These are phyloP conservation scores for Porphyrio hochstetteri DNA, from an alignment of 2,113 vertebrate genomes.

Conservation along the genomic window DNA sequence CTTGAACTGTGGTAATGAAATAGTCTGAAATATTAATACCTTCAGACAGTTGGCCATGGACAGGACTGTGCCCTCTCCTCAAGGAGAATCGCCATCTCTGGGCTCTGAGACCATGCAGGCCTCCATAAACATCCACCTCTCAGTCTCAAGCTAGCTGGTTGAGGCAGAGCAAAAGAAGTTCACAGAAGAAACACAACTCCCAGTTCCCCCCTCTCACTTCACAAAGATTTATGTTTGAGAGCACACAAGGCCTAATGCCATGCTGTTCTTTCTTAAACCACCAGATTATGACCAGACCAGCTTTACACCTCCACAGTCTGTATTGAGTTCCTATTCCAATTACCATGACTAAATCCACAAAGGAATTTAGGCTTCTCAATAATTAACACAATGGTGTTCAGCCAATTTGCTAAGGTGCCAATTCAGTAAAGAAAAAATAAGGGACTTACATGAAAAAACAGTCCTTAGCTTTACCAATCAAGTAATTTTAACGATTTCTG, in stretches of 20 bases:
- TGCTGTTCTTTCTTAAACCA: neutral
- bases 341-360: conserved; percentile 39
- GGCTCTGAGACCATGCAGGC: neutral
- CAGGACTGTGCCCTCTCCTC: neutral
- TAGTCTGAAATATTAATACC: neutral
- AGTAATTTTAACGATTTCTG: neutral
- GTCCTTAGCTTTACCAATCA: neutral
- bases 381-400: conserved; percentile 27
- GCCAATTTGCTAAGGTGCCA: neutral
- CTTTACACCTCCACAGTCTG: conserved; percentile 12
- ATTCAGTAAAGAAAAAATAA: neutral
- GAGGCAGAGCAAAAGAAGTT: neutral
- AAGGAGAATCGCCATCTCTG: neutral
- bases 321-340: neutral
- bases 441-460: neutral
- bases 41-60: neutral
- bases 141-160: neutral
- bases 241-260: neutral
- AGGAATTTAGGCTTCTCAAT: conserved; percentile 34
- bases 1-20: fast-evolving
- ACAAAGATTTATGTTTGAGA: neutral
- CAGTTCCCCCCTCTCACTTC: neutral
- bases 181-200: neutral
- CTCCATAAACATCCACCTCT: neutral
- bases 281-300: conserved; percentile 8